Conservation (phyloP, 2,888 invertebrate species). For the Lithophane leautieri region DNA sequence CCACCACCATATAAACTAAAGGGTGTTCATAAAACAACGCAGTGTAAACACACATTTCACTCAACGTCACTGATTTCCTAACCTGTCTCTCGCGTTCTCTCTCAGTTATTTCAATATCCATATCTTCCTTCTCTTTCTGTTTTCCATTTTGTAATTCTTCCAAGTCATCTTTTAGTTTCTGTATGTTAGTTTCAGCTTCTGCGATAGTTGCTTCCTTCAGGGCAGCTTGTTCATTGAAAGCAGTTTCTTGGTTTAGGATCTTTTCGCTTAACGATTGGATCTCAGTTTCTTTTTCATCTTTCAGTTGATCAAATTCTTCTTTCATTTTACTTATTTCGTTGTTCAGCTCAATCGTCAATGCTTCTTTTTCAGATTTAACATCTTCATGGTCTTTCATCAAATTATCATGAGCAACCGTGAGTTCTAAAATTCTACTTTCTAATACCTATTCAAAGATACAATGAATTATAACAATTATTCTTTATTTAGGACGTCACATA, state of each 20-base stretch:
- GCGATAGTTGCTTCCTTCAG: slow-evolving; percentile 73
- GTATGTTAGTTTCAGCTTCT: slow-evolving; percentile 69
- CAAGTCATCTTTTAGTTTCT: slow-evolving; percentile 73
- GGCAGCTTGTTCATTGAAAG: slow-evolving; percentile 66
- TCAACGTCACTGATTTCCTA: slow-evolving; percentile 73
- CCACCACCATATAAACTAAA: slow-evolving; percentile 59
- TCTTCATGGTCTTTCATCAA: slow-evolving; percentile 67
- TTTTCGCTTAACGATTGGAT: slow-evolving; percentile 74
- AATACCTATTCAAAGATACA: slow-evolving; percentile 78
- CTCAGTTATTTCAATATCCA: slow-evolving; percentile 70
- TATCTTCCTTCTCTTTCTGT: slow-evolving; percentile 77
- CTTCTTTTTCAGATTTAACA: slow-evolving; percentile 70
- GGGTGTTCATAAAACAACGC: slow-evolving; percentile 53
- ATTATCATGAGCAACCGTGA: slow-evolving; percentile 68
- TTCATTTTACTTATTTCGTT: slow-evolving; percentile 73
- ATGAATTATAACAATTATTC: slow-evolving; percentile 50
- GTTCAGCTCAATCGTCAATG: slow-evolving; percentile 67
- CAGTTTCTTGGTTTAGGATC: slow-evolving; percentile 67
- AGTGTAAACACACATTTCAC: slow-evolving; percentile 62
- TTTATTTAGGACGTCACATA: slow-evolving; percentile 67
- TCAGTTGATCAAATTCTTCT: slow-evolving; percentile 69
- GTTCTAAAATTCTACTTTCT: slow-evolving; percentile 72
- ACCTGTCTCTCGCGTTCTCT: slow-evolving; percentile 83
- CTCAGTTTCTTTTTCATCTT: slow-evolving; percentile 73
- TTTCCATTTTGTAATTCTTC: slow-evolving; percentile 71